Conservation (phyloP, 2,113 vertebrate genomes). For the Puma concolor region DNA sequence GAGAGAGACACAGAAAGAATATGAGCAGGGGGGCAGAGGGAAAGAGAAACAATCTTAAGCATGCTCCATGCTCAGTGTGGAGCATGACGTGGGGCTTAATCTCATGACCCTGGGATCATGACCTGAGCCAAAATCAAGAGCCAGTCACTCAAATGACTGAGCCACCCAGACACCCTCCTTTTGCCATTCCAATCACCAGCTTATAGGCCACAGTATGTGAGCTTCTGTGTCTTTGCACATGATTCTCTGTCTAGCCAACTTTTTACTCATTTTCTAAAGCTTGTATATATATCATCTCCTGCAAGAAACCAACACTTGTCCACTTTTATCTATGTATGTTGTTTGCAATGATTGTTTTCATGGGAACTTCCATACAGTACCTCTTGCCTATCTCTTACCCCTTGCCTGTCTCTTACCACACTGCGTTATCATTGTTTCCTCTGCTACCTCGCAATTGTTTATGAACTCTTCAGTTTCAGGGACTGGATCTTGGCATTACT, state of each 20-base stretch:
- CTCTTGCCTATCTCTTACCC: neutral
- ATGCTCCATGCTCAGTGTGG: no score
- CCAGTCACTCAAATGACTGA: no score
- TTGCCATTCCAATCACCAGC: neutral
- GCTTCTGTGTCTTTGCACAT: neutral
- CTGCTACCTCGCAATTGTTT: neutral
- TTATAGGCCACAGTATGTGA: neutral
- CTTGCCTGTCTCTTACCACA: neutral
- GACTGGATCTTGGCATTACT: neutral
- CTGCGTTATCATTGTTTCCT: neutral
- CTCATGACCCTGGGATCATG: no score
- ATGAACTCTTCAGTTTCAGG: neutral
- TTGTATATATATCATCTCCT: neutral
- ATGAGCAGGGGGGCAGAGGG: no score
- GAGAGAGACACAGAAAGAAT: no score
- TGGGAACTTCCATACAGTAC: neutral
- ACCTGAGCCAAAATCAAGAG: no score
- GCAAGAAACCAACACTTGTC: neutral
- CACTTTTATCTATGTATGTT: rapidly evolving
- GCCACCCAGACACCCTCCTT: no score
- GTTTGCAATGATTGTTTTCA: neutral
- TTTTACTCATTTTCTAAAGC: neutral
- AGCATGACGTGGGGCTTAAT: no score
- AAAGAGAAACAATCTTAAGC: no score
- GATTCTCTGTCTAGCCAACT: neutral